These are phyloP conservation scores for Nasalis larvatus DNA, from an alignment of 2,113 vertebrate species.

Conservation along the genomic window DNA sequence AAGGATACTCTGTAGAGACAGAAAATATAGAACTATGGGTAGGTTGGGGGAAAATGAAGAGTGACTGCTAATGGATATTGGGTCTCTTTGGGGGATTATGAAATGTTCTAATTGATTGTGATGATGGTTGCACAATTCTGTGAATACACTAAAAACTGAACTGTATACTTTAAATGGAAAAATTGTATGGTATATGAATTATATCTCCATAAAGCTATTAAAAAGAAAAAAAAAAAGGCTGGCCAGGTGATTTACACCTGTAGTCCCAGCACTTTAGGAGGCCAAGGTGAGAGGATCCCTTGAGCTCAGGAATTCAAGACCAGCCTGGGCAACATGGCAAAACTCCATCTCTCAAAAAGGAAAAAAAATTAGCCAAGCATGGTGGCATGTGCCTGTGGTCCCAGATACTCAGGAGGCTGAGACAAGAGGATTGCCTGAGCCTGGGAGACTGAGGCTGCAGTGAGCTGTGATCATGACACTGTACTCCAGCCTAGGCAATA, in stretches of 20 bases:
- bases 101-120: not conserved
- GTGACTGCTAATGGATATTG: not conserved
- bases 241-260: no score
- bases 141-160: constrained; percentile 18
- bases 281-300: no score
- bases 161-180: not conserved
- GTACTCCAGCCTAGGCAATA: not conserved
- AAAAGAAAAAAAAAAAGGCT: not conserved
- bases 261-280: no score
- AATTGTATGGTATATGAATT: not conserved
- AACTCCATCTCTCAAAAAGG: not conserved
- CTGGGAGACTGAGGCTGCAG: not conserved
- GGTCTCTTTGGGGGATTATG: not conserved
- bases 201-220: not conserved
- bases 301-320: no score
- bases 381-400: not conserved
- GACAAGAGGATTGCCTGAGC: not conserved
- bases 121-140: not conserved
- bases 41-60: not conserved
- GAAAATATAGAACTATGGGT: not conserved
- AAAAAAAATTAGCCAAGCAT: not conserved
- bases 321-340: not conserved
- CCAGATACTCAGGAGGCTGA: not conserved
- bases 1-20: not conserved
- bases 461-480: not conserved